Evolutionary conservation across 1,140 invertebrate species (phyloP).

Genomic region (Ceratosolen solmsi): DNA sequence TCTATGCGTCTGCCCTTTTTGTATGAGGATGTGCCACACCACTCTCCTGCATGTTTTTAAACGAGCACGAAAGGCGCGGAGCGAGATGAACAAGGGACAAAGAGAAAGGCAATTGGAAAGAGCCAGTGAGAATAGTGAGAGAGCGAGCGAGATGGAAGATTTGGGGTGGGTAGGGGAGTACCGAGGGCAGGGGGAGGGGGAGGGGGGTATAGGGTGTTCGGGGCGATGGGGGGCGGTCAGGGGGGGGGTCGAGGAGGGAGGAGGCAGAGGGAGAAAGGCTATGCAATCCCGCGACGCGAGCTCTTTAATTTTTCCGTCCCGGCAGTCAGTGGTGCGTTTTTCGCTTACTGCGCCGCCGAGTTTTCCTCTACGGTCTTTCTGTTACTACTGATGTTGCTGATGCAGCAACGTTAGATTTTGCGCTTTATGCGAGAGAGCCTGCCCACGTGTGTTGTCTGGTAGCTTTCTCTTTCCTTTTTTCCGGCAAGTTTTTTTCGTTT

Average conservation of each 20-base stretch:
- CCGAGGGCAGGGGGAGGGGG: no score
- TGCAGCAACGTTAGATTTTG: slow-evolving; percentile 17
- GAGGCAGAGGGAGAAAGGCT: not conserved
- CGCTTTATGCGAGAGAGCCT: slow-evolving; percentile 14
- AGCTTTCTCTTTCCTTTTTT: not conserved
- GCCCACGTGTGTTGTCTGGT: slow-evolving; percentile 7
- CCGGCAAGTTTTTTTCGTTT: not conserved
- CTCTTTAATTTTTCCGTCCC: slow-evolving; percentile 29
- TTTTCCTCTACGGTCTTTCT: slow-evolving; percentile 7
- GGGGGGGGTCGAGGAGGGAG: no score
- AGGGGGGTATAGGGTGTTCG: no score
- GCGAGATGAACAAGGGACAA: slow-evolving; percentile 21
- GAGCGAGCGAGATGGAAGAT: no score
- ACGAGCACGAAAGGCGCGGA: slow-evolving; percentile 15
- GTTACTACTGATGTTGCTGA: not conserved
- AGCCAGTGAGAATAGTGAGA: no score
- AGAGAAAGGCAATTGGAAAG: slow-evolving; percentile 15
- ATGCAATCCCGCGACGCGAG: no score
- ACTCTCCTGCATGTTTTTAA: not conserved
- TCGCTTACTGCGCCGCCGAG: not conserved
- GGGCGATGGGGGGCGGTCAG: no score
- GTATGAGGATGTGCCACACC: slow-evolving; percentile 7
- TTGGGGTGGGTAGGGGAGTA: no score
- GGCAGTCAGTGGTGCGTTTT: not conserved
- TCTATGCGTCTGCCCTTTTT: slow-evolving; percentile 2